Conservation (phyloP, 2,888 invertebrate genomes). For the Parapristionchus giblindavisi region DNA sequence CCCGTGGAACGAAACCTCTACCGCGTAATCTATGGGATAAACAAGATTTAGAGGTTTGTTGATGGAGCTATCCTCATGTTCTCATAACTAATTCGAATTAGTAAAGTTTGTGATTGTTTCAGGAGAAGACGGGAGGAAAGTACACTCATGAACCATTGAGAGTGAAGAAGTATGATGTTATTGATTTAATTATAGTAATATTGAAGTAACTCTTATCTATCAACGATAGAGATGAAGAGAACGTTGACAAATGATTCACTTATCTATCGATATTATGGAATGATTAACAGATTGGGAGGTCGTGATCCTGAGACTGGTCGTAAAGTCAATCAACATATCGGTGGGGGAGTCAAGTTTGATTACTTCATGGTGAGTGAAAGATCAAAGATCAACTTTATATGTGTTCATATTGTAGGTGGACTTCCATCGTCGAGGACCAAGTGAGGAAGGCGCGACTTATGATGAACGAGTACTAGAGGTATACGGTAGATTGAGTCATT, state of each 20-base stretch:
- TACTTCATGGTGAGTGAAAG: constrained; percentile 70
- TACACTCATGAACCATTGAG: constrained; percentile 66
- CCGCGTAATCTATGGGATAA: constrained; percentile 64
- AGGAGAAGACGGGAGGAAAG: constrained; percentile 54
- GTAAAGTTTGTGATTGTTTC: background rate
- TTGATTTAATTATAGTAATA: background rate
- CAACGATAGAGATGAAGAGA: background rate
- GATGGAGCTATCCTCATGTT: background rate
- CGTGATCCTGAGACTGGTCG: constrained; percentile 63
- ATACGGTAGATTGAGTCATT: too few species aligned
- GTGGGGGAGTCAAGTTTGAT: constrained; percentile 69
- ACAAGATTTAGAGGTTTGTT: constrained; percentile 51
- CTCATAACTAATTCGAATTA: background rate
- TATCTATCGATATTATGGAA: background rate
- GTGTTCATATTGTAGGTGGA: too few species aligned
- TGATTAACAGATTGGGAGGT: constrained; percentile 55
- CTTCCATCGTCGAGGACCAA: constrained; percentile 63
- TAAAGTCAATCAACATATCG: constrained; percentile 68
- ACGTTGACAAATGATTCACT: background rate
- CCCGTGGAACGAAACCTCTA: constrained; percentile 63
- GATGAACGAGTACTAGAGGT: constrained; percentile 66
- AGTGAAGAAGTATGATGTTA: constrained; percentile 44
- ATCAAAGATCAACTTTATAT: too few species aligned
- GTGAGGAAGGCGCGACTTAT: constrained; percentile 55
- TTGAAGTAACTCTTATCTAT: background rate